A percentile compares a stretch with the other conserved stretches of the same genome.
phyloP scores from a whole-genome alignment of 1,140 invertebrate species.

The Drosophila micromelanica region DNA sequence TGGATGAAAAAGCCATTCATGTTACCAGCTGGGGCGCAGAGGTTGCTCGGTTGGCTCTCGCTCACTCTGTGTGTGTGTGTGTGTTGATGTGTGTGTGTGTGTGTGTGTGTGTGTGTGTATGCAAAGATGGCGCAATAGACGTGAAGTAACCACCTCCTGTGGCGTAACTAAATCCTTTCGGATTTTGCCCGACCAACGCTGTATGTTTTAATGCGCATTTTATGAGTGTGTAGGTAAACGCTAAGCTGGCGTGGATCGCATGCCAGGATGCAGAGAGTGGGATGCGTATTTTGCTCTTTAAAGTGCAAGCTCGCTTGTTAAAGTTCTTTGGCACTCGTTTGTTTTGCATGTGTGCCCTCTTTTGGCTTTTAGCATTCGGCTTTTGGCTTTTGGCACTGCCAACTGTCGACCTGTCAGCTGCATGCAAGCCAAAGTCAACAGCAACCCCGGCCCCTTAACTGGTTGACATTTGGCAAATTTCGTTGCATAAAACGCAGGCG shows the following conservation, averaged over 20 bases:
- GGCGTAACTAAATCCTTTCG: slow-evolving; percentile 80
- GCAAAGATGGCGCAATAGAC: slow-evolving; percentile 81
- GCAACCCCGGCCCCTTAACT: neutral
- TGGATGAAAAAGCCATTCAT: slow-evolving; percentile 83
- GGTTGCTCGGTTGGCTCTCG: slow-evolving; percentile 51
- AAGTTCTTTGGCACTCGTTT: slow-evolving; percentile 63
- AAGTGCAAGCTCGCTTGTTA: slow-evolving; percentile 67
- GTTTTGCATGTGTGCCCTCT: slow-evolving; percentile 3
- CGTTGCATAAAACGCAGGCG: slow-evolving; percentile 53
- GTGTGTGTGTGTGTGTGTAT: slow-evolving; percentile 45
- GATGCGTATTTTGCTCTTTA: slow-evolving; percentile 45
- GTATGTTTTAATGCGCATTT: slow-evolving; percentile 81
- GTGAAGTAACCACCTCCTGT: slow-evolving; percentile 79
- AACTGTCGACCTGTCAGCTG: slow-evolving; percentile 38
- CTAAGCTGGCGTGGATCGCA: slow-evolving; percentile 31
- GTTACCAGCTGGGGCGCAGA: slow-evolving; percentile 81
- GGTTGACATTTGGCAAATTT: slow-evolving; percentile 51
- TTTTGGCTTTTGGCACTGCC: slow-evolving; percentile 9
- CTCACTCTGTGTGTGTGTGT: slow-evolving; percentile 17
- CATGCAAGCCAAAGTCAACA: slow-evolving; percentile 50
- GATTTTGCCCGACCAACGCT: slow-evolving; percentile 71
- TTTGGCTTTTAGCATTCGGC: neutral
- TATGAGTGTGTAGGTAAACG: slow-evolving; percentile 72
- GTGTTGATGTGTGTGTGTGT: slow-evolving; percentile 15
- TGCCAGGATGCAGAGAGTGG: neutral